Percentiles rank a stretch among this genome's conserved stretches.
phyloP scores from a whole-genome alignment of 2,113 vertebrate genomes.

The Mesoclemmys tuberculata region DNA sequence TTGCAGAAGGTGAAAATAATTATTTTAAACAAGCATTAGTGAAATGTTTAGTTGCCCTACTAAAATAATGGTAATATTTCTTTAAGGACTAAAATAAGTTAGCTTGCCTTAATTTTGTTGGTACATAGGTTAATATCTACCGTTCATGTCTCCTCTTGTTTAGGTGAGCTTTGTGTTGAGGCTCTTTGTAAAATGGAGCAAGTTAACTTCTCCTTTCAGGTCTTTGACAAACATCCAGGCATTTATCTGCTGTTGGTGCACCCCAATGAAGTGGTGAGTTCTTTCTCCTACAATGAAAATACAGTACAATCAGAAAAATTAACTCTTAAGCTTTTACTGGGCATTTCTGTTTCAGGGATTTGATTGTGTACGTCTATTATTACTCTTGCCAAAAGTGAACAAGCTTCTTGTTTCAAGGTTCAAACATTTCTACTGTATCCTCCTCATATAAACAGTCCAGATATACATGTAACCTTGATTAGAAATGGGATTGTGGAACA shows the following conservation, averaged over 20 bases:
- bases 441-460: neutral
- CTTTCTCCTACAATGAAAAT: neutral
- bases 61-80: neutral
- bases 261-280: constrained; percentile 85
- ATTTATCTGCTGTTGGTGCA: constrained; percentile 89
- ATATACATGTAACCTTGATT: neutral
- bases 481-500: neutral
- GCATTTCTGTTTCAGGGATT: neutral
- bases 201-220: constrained; percentile 79
- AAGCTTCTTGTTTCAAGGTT: neutral
- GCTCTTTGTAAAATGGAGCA: constrained; percentile 85
- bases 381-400: neutral
- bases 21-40: neutral
- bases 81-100: neutral
- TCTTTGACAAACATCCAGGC: constrained; percentile 86
- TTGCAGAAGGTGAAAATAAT: neutral
- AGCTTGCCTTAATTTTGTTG: neutral
- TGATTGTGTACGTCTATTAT: neutral
- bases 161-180: constrained; percentile 84
- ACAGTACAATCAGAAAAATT: neutral
- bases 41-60: neutral
- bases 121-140: neutral
- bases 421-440: neutral
- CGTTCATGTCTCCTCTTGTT: neutral
- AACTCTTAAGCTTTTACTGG: neutral